Conservation (phyloP, 2,113 vertebrate genomes). For the Fregata magnificens region DNA sequence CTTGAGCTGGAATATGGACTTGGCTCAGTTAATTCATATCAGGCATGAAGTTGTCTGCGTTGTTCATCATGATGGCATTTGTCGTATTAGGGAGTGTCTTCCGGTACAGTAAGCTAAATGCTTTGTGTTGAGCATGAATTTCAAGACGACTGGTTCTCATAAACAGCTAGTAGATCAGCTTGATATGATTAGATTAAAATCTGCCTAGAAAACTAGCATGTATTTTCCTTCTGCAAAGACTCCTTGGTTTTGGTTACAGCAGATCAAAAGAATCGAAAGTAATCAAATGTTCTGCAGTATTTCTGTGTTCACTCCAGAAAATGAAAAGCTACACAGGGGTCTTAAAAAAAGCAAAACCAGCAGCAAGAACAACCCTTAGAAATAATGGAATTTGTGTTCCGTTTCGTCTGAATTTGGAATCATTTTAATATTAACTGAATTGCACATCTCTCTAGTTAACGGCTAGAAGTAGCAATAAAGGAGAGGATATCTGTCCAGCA, state of each 20-base stretch:
- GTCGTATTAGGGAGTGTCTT: neutral
- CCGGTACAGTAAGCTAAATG: neutral
- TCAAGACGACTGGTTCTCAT: neutral
- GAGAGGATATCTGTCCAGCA: constrained; percentile 35
- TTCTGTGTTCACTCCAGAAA: neutral
- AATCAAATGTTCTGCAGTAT: neutral
- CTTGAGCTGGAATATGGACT: neutral
- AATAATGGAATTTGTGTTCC: neutral
- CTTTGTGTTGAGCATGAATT: neutral
- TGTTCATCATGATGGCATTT: neutral
- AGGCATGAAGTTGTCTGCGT: neutral
- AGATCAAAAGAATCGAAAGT: neutral
- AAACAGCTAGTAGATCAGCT: neutral
- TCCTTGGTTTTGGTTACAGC: neutral
- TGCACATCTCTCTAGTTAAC: neutral
- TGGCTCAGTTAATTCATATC: neutral
- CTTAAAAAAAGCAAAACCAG: neutral
- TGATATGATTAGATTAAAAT: neutral
- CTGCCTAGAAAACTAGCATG: neutral
- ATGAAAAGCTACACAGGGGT: neutral
- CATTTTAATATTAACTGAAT: neutral
- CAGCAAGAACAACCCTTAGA: neutral
- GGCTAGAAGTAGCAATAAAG: constrained; percentile 13
- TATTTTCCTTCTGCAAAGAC: neutral
- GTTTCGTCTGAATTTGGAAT: neutral